These are phyloP conservation scores for Cataglyphis hispanica DNA, from an alignment of 1,140 invertebrate genomes.

Conservation along the genomic window DNA sequence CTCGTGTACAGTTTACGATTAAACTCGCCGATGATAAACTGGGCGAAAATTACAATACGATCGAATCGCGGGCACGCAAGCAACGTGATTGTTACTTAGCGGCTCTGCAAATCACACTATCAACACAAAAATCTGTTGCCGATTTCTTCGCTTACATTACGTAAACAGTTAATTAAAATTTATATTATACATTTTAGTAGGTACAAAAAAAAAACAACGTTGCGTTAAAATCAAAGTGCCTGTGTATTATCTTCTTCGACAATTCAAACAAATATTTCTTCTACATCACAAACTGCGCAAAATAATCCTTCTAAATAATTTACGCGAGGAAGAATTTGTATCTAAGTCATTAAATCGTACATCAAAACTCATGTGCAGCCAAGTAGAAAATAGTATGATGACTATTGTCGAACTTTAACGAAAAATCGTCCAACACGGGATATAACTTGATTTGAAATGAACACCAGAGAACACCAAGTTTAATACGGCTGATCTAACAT, in stretches of 20 bases:
- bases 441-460: slow-evolving; percentile 12
- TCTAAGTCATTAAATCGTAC: neutral
- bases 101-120: slow-evolving; percentile 58
- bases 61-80: slow-evolving; percentile 57
- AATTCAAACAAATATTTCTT: neutral
- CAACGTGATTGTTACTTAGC: slow-evolving; percentile 64
- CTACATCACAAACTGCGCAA: neutral
- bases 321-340: neutral
- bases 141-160: slow-evolving; percentile 8
- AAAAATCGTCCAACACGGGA: neutral
- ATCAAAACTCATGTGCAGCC: neutral
- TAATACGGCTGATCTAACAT: neutral
- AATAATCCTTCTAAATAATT: neutral
- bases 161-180: neutral
- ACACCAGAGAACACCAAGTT: neutral
- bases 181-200: neutral
- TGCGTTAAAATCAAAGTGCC: neutral
- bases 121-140: slow-evolving; percentile 52
- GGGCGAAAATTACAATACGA: slow-evolving; percentile 36
- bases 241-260: neutral
- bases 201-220: neutral
- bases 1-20: slow-evolving; percentile 35
- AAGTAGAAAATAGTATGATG: neutral
- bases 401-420: neutral
- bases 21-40: slow-evolving; percentile 45